Conservation (phyloP, 1,140 invertebrate species). For the Neodiprion fabricii region DNA sequence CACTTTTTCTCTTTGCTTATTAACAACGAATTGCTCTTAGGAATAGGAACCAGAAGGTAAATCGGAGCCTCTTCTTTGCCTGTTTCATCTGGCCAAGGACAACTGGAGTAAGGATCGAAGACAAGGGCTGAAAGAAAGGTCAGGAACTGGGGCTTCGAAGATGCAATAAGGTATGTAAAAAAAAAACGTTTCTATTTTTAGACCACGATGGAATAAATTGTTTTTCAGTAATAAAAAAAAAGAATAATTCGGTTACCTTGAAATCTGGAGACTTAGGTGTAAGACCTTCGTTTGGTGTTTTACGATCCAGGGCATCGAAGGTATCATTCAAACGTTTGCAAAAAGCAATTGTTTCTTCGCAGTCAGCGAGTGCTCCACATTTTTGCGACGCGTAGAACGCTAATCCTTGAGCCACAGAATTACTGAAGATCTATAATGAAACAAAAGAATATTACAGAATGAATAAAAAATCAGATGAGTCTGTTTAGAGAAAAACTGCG, state of each 20-base stretch:
- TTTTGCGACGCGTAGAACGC: constrained; percentile 27
- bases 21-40: background rate
- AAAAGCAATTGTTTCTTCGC: constrained; percentile 27
- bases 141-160: no score
- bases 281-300: constrained; percentile 31
- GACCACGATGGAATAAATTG: no score
- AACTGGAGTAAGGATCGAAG: no score
- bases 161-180: no score
- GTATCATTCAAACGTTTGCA: constrained; percentile 29
- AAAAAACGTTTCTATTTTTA: no score
- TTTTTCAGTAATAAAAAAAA: no score
- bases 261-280: constrained; percentile 22
- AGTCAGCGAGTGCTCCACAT: constrained; percentile 21
- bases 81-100: background rate
- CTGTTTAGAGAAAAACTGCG: background rate
- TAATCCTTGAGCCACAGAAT: constrained; percentile 27
- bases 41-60: constrained; percentile 13
- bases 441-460: no score
- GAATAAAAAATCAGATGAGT: no score
- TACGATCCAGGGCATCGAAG: constrained; percentile 33
- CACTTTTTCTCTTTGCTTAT: background rate
- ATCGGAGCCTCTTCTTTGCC: background rate
- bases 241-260: constrained; percentile 20
- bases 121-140: no score
- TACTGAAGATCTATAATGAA: constrained; percentile 30